These are phyloP conservation scores for Pterocles orientalis DNA, from an alignment of 2,113 vertebrate genomes.

Conservation along the genomic window DNA sequence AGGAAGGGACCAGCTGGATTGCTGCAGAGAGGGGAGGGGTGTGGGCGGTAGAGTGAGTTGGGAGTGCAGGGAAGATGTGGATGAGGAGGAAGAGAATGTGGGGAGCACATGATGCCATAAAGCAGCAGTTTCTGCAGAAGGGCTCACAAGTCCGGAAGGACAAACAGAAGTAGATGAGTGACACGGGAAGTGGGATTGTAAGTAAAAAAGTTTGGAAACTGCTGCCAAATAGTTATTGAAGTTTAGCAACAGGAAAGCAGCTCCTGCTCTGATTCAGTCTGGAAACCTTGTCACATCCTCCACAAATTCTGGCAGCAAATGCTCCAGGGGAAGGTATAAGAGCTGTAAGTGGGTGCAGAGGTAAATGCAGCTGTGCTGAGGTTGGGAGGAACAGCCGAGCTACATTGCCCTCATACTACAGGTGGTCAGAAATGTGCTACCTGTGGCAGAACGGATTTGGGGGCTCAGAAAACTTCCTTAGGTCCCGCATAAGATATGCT, in stretches of 20 bases:
- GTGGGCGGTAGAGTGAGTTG: background rate
- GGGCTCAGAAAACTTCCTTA: background rate
- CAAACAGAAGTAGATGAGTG: background rate
- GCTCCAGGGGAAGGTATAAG: background rate
- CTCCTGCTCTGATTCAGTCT: background rate
- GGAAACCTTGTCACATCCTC: background rate
- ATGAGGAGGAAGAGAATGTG: background rate
- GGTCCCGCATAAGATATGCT: background rate
- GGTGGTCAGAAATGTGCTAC: background rate
- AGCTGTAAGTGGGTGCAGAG: background rate
- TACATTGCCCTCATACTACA: background rate
- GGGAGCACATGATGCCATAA: slow-evolving; percentile 33
- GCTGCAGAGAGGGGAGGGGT: background rate
- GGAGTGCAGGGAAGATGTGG: background rate
- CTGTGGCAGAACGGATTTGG: accelerated
- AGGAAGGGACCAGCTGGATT: background rate
- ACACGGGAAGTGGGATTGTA: background rate
- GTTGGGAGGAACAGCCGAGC: background rate
- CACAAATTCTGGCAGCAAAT: background rate
- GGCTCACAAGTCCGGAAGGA: background rate
- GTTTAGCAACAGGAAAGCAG: background rate
- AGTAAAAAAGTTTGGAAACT: background rate
- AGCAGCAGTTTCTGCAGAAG: background rate
- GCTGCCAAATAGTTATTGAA: background rate
- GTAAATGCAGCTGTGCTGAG: background rate